These are phyloP conservation scores for Halichoeres trimaculatus DNA, from an alignment of 2,113 vertebrate species.

Conservation along the genomic window DNA sequence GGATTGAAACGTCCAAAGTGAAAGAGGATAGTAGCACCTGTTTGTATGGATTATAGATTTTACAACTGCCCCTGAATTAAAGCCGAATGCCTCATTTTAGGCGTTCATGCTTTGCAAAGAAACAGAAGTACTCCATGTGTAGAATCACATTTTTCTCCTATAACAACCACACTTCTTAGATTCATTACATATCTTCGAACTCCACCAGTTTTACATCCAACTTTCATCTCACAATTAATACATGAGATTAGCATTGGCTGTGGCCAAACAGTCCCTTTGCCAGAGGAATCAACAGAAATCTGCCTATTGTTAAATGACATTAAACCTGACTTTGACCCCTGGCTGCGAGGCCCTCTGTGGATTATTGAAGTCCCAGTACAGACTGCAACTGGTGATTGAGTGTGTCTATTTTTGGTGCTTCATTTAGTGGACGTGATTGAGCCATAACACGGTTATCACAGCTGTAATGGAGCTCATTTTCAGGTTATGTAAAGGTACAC, in stretches of 20 bases:
- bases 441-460: conserved; percentile 40
- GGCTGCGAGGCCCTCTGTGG: conserved; percentile 27
- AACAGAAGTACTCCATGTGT: too few relatives aligned
- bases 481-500: conserved; percentile 32
- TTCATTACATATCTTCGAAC: background rate
- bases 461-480: conserved; percentile 43
- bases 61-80: background rate
- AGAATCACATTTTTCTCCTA: background rate
- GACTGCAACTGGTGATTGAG: conserved; percentile 56
- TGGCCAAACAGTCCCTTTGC: background rate
- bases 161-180: background rate
- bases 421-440: conserved; percentile 57
- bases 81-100: background rate
- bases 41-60: conserved; percentile 3
- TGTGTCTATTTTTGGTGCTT: conserved; percentile 61
- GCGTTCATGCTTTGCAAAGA: background rate
- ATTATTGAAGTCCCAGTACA: conserved; percentile 45
- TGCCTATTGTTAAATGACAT: conserved; percentile 36
- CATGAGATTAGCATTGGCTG: background rate
- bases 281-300: conserved; percentile 26
- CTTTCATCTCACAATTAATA: too few relatives aligned
- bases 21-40: conserved; percentile 24
- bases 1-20: background rate
- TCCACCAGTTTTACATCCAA: background rate
- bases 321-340: conserved; percentile 56